Evolutionary conservation across 1,140 invertebrate species (phyloP), one percentile per base, ranked within the genome.

Genomic region (Bilobella aurantiaca): DNA sequence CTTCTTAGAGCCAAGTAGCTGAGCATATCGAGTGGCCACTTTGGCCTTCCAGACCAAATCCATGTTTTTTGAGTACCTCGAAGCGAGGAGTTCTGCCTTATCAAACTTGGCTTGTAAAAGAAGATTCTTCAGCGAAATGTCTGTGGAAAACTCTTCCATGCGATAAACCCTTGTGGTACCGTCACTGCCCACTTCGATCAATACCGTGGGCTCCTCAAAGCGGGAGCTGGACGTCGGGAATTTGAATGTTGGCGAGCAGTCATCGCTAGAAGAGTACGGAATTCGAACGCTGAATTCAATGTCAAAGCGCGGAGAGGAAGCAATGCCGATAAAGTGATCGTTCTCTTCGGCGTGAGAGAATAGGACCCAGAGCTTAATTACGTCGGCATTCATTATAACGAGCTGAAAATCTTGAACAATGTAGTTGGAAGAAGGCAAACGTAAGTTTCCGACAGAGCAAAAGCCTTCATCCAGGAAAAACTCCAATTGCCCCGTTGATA

Each of bases 41-140:
- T 67, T 61, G 1, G 71, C 66, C 49, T 69, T 73, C 2, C 58
- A 47, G 0, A 73, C 68, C 2, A 73, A 31, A 58, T 73, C 71
- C 32, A 68, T 31, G 46, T 73, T 62, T 53, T 70, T 69, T 5
- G 27, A 30, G 42, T 68, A 73, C 8, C 59, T 60, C 23, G 37
- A 31, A 1, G 68, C 66, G 5, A 73, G 53, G 3, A 28, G 27
- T 27, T 65, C 63, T 0, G 71, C 71, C 32, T 70, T 28, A 25
- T 64, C 30, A 63, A 68, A 73, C 0, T 61, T 59, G 3, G 68
- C 62, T 53, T 65, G 64, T 18, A 42, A 23, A n/a, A 73, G 16
- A 0, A 73, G 58, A 59, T 65, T 67, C n/a, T 73, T 60, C 0
- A 73, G 31, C 0, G 71, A 71, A 0, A 37, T 37, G 34, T 73